These are phyloP conservation scores for Polymixis lichenea DNA, from an alignment of 2,888 invertebrate species.

Conservation along the genomic window DNA sequence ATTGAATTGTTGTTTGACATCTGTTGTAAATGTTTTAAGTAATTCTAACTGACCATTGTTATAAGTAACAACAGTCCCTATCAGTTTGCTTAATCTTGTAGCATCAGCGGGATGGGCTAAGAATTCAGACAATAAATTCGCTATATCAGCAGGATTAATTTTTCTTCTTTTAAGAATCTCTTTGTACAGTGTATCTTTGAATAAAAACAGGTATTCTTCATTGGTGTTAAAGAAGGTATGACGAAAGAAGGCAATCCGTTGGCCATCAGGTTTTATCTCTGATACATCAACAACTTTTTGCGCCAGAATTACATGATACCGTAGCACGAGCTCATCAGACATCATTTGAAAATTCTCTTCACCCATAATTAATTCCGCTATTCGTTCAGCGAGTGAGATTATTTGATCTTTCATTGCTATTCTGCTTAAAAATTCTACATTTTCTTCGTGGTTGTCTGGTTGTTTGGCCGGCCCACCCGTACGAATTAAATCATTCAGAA, in stretches of 20 bases:
- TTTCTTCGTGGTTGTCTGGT: conserved; percentile 3
- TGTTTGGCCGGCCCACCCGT: conserved; percentile 25
- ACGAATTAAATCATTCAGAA: conserved; percentile 31
- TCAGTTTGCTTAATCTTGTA: conserved; percentile 11
- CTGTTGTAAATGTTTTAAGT: neutral
- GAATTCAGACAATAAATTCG: neutral
- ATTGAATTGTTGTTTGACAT: conserved; percentile 10
- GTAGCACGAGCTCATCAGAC: conserved; percentile 31
- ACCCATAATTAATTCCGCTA: neutral
- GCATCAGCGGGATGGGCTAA: neutral
- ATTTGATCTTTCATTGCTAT: conserved; percentile 35
- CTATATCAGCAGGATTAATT: neutral
- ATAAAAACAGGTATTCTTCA: conserved; percentile 28
- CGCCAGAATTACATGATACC: conserved; percentile 51
- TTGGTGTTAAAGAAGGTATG: conserved; percentile 30
- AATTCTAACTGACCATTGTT: conserved; percentile 25
- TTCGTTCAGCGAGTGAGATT: conserved; percentile 19
- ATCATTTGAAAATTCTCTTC: conserved; percentile 9
- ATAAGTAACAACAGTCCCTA: conserved; percentile 15
- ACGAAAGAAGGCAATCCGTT: neutral
- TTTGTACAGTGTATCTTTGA: conserved; percentile 30
- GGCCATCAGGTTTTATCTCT: neutral
- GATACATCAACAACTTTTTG: conserved; percentile 26
- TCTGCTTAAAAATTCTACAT: conserved; percentile 16
- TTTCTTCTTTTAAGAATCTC: conserved; percentile 18